Evolutionary conservation across 2,797 vertebrate species (phyloP), one percentile per base, ranked within the genome.

Genomic region (Morus bassanus): DNA sequence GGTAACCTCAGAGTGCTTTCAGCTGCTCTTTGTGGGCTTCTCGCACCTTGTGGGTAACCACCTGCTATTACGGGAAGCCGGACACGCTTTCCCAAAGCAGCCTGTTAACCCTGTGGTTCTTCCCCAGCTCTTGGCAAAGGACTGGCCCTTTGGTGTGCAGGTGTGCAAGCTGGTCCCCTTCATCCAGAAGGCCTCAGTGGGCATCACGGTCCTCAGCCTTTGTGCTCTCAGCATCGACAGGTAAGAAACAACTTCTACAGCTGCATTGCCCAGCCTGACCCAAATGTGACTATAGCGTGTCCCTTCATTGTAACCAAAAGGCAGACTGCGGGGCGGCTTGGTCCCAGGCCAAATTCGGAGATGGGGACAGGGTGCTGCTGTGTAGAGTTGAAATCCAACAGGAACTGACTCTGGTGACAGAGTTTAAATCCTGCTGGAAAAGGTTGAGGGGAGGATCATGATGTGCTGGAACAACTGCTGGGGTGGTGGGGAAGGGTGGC

Each of bases 201-300:
- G 99, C 82, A 99, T 99, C 96, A 99, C 99, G 0, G 99, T 99
- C 69, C 98, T 99, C 93, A 99, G 99, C 94, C 98, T 99, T 31
- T 99, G 99, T 18, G 99, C 99, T 33, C 98, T 99, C 95, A 99
- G 99, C 84, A 98, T 99, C 6, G 99, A 99, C 98, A 98, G 99
- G 99, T 99, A 92, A 98, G 97, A 22, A 31, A 16, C 50, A 8
- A 0, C 43, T 31, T 31, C 65, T 17, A 6, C 35, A 6, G 15
- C 33, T 22, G 57, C 27, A 2, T n/a, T 14, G 30, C 61, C 45
- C 41, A 18, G 30, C 50, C 56, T 24, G 28, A 9, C 6, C n/a
- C 30, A 0, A 21, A 2, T 33, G 11, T 7, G 22, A 17, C 54
- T 19, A 6, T 1, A 19, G 46, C 11, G 2, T 2, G 14, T 3